Evolutionary conservation across 2,797 vertebrate genomes (phyloP), one percentile per base, ranked within the genome.

Genomic region (Cercopithecus mitis): DNA sequence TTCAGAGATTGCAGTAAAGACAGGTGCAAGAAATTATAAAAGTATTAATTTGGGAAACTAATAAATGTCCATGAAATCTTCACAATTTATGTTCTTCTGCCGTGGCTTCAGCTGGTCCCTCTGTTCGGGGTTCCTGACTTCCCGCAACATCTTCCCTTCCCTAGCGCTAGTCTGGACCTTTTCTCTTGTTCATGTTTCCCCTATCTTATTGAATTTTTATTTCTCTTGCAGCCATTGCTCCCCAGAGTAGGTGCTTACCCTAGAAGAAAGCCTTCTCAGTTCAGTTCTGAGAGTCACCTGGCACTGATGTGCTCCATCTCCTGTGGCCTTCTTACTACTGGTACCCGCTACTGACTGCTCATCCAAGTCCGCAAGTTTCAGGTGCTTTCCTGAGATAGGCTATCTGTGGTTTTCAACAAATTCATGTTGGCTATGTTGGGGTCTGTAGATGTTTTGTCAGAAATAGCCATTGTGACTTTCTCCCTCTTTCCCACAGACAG

Each of bases 381-480:
- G 4, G 10, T 30, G 4, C 30, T 80, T 67, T n/a, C 52, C 45
- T 45, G 50, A 10, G 7, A 6, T 24, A 43, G 13, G 43, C 4
- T 7, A 1, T n/a, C 20, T 73, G 36, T 43, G 73, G 43, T 58
- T 61, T 55, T 73, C 11, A 61, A 5, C 3, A 24, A 52, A 84
- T 36, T 75, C 5, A 5, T 14, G 9, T 39, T 27, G 30, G 2
- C 7, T 73, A 5, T 73, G 12, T n/a, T 15, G 19, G 75, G 33
- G 13, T 43, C 24, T 73, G 10, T 5, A 72, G 57, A 33, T 70
- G 7, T 41, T 73, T 55, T 33, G 2, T 25, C 11, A 58, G 52
- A 7, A 6, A 13, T 20, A 14, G 15, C 0, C 1, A 2, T 82
- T 2, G 1, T 36, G 33, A n/a, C 15, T 72, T 64, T 6, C 4